Evolutionary conservation across 2,113 vertebrate species (phyloP).

Genomic region (Empidonax alnorum): DNA sequence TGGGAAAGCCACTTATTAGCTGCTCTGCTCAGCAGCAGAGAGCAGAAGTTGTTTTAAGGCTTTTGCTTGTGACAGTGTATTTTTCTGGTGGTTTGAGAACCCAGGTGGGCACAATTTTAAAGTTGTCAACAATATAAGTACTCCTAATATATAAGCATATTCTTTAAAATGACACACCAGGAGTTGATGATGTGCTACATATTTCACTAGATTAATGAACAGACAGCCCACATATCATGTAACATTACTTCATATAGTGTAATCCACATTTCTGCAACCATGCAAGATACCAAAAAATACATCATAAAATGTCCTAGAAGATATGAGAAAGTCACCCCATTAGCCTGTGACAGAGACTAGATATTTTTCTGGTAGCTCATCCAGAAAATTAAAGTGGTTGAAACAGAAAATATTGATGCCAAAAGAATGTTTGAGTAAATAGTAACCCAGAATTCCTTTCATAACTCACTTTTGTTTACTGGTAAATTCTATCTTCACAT

Average conservation of each 20-base stretch:
- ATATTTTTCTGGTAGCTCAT: slow-evolving; percentile 52
- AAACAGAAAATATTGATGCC: slow-evolving; percentile 10
- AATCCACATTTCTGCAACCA: slow-evolving; percentile 59
- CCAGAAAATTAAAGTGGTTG: background rate
- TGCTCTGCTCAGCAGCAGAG: background rate
- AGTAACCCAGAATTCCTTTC: slow-evolving; percentile 5
- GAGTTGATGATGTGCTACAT: slow-evolving; percentile 52
- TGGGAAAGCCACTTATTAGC: background rate
- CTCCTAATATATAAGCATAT: slow-evolving; percentile 37
- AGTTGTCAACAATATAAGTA: background rate
- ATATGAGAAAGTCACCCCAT: slow-evolving; percentile 44
- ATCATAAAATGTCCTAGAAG: slow-evolving; percentile 55
- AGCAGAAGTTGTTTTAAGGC: background rate
- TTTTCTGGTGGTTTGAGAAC: background rate
- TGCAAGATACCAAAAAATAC: slow-evolving; percentile 58
- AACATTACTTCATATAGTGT: slow-evolving; percentile 75
- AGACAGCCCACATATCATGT: slow-evolving; percentile 41
- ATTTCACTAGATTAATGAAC: slow-evolving; percentile 63
- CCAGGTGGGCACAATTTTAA: background rate
- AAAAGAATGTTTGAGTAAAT: slow-evolving; percentile 33
- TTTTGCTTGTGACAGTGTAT: background rate
- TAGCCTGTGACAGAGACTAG: slow-evolving; percentile 57
- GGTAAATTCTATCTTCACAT: background rate
- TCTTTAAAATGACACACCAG: slow-evolving; percentile 31
- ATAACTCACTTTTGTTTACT: slow-evolving; percentile 24